Evolutionary conservation across 2,113 vertebrate genomes (phyloP).

Genomic region (Mormyrus lacerda): DNA sequence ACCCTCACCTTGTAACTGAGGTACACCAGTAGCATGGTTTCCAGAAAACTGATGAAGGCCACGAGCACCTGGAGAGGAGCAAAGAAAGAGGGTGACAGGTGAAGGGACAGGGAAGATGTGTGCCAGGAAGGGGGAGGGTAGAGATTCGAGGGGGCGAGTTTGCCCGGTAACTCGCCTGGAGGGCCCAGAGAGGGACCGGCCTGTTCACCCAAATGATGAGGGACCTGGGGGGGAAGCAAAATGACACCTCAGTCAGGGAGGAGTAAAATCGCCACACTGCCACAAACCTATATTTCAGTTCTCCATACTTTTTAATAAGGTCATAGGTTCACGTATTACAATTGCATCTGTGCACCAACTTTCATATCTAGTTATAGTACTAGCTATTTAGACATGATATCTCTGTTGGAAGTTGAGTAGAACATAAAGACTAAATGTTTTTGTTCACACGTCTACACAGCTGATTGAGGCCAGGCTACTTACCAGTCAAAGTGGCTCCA

Average conservation of each 20-base stretch:
- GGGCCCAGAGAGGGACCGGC: slow-evolving; percentile 68
- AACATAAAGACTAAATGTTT: background rate
- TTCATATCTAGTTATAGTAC: background rate
- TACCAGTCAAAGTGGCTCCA: slow-evolving; percentile 69
- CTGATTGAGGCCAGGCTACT: slow-evolving; percentile 35
- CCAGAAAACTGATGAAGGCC: slow-evolving; percentile 73
- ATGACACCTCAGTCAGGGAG: background rate
- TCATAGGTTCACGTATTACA: background rate
- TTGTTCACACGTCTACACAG: background rate
- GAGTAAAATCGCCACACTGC: background rate
- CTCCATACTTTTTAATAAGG: background rate
- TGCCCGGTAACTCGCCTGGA: slow-evolving; percentile 58
- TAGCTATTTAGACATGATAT: background rate
- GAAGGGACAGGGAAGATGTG: background rate
- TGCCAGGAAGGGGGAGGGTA: background rate
- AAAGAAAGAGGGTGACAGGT: slow-evolving; percentile 5
- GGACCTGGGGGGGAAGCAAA: slow-evolving; percentile 52
- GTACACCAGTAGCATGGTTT: slow-evolving; percentile 73
- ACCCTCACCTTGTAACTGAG: slow-evolving; percentile 72
- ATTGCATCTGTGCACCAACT: background rate
- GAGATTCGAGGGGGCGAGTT: background rate
- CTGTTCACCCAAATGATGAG: slow-evolving; percentile 76
- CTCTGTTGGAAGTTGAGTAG: background rate
- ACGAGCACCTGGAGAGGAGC: slow-evolving; percentile 62
- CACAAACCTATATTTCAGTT: background rate